Conservation (phyloP, 2,888 invertebrate genomes). For the Phragmatobia fuliginosa region DNA sequence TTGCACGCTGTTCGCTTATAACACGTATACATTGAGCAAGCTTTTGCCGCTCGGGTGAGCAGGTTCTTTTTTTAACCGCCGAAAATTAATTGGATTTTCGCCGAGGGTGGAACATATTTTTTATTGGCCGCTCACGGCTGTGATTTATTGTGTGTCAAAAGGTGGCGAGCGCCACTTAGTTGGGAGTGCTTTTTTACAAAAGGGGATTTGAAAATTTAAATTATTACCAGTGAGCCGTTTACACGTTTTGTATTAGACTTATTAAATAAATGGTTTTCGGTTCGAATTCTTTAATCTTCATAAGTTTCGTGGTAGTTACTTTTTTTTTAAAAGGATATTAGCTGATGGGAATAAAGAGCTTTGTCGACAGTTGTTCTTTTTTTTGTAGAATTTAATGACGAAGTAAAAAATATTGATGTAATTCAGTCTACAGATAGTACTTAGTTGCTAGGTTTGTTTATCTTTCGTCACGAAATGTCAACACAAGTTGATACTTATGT, state of each 20-base stretch:
- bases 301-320: neutral
- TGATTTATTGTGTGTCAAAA: conserved; percentile 87
- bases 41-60: conserved; percentile 81
- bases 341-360: no score
- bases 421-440: neutral
- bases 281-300: neutral
- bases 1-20: conserved; percentile 51
- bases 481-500: no score
- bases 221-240: conserved; percentile 61
- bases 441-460: neutral
- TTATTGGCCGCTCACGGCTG: conserved; percentile 84
- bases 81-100: conserved; percentile 87
- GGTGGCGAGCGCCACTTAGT: conserved; percentile 86
- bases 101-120: conserved; percentile 86
- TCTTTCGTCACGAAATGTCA: neutral
- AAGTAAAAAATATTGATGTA: neutral
- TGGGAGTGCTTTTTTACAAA: conserved; percentile 77
- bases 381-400: neutral
- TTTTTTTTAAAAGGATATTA: neutral
- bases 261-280: conserved; percentile 39
- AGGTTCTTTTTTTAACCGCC: conserved; percentile 83
- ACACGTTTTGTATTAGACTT: conserved; percentile 39
- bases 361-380: neutral
- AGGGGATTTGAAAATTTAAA: conserved; percentile 71
- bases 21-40: conserved; percentile 58